Base-by-base conservation (phyloP, 2,113 vertebrate genomes). In the Tapirus terrestris region DNA sequence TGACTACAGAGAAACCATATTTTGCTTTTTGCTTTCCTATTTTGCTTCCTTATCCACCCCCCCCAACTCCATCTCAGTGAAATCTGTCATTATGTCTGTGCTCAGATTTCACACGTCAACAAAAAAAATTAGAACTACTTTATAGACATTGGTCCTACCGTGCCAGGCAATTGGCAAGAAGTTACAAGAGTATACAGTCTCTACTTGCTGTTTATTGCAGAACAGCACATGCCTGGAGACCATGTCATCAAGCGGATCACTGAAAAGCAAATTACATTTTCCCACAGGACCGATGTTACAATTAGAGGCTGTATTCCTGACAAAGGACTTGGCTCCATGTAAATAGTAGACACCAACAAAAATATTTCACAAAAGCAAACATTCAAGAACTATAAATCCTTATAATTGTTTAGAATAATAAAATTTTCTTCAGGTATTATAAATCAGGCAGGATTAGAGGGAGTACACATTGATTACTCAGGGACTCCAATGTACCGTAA, bases 211-310 rank as follows among this genome's bases (percentile, higher is more conserved):
- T 96, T 96, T 61, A 94, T 82, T 87, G 76, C 63, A 92, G 77
- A 95, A 58, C 56, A 75, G 61, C 29, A 58, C 75, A 83, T 95
- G 97, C 94, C 93, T 92, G 67, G 85, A 94, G 97, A 97, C 86
- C 63, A 60, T 48, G 75, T 92, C 97, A 97, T 94, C 96, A 92
- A 96, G 94, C 13, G 63, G 89, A 92, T 96, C 97, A 96, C 21
- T 92, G 92, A 77, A 97, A 94, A 97, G 82, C 86, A 91, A 98
- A 98, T 96, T 89, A 95, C 80, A 94, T 92, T 97, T 84, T 96
- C 97, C 98, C 92, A 87, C 13, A 97, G 92, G 97, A 96, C 65
- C 96, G 79, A 68, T 92, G 68, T 72, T 83, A 89, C 92, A 95
- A 97, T 98, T 94, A 97, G 95, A 96, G 91, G 73, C 68, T 72